Conservation (phyloP, 2,888 invertebrate species). For the Dyspetes luteomarginatus region DNA sequence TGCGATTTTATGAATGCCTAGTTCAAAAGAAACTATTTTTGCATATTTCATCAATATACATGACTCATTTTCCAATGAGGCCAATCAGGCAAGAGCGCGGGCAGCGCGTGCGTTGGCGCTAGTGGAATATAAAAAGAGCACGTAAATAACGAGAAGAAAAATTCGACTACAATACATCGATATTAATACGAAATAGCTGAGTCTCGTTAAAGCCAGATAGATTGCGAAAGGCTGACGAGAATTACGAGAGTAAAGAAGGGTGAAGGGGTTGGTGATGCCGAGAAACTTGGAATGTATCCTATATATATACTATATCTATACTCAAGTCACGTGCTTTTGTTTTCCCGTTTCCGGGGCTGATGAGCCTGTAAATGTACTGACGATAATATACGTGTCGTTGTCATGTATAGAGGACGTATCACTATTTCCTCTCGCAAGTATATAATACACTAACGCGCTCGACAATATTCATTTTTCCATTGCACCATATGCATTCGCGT, state of each 20-base stretch:
- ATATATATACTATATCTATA: slow-evolving; percentile 16
- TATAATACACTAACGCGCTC: slow-evolving; percentile 1
- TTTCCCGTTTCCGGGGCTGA: slow-evolving; percentile 40
- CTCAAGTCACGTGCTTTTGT: slow-evolving; percentile 52
- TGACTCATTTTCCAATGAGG: no score
- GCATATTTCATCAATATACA: no score
- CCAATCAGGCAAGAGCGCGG: no score
- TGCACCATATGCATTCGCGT: not conserved
- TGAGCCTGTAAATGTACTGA: slow-evolving; percentile 38
- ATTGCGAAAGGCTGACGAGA: slow-evolving; percentile 62
- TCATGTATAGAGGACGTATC: slow-evolving; percentile 4
- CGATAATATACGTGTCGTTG: slow-evolving; percentile 45
- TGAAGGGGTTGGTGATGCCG: slow-evolving; percentile 8
- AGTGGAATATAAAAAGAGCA: not conserved
- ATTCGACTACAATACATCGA: slow-evolving; percentile 35
- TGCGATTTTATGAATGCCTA: no score
- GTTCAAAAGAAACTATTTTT: no score
- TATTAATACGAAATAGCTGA: slow-evolving; percentile 59
- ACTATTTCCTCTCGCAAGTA: not conserved
- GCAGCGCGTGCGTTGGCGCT: no score
- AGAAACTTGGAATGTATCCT: slow-evolving; percentile 7
- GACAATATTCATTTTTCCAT: not conserved
- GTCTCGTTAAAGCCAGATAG: slow-evolving; percentile 48
- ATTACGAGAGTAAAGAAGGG: slow-evolving; percentile 22
- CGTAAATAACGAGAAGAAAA: no score